These are phyloP conservation scores for Leptinotarsa texana DNA, from an alignment of 1,140 invertebrate genomes.

Conservation along the genomic window DNA sequence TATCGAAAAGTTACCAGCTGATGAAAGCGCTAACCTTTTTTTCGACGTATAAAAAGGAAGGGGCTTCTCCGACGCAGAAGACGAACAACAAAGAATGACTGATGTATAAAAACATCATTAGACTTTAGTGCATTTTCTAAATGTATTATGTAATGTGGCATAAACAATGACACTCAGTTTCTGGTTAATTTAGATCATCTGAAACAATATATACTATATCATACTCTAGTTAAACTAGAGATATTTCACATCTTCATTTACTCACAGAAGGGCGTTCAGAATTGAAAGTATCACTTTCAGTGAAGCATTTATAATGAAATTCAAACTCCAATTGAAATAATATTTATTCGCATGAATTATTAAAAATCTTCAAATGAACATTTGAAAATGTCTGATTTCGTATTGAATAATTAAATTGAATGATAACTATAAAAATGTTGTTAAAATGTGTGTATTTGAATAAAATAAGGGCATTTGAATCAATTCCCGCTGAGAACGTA, in stretches of 20 bases:
- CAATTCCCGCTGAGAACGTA: too few species aligned
- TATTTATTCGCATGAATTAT: too few species aligned
- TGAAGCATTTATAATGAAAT: too few species aligned
- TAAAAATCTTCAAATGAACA: too few species aligned
- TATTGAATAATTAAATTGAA: too few species aligned
- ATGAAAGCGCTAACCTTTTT: conserved; percentile 89
- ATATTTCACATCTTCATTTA: background rate
- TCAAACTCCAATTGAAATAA: too few species aligned
- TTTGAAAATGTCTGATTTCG: too few species aligned
- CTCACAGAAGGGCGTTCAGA: too few species aligned
- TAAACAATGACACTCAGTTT: background rate
- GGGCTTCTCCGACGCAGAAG: conserved; percentile 35
- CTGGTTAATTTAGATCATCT: background rate
- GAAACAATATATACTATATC: background rate
- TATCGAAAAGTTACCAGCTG: conserved; percentile 87
- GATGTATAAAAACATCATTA: background rate
- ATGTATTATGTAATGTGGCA: background rate
- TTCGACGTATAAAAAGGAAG: conserved; percentile 75
- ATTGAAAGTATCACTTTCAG: too few species aligned
- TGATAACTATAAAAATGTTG: too few species aligned
- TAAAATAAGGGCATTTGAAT: too few species aligned
- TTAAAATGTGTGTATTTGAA: too few species aligned
- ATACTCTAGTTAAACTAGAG: background rate
- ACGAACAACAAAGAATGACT: conserved; percentile 34
- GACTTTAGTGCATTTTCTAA: background rate